Conservation (phyloP, 2,888 invertebrate genomes). For the Drosophila gaucha region DNA sequence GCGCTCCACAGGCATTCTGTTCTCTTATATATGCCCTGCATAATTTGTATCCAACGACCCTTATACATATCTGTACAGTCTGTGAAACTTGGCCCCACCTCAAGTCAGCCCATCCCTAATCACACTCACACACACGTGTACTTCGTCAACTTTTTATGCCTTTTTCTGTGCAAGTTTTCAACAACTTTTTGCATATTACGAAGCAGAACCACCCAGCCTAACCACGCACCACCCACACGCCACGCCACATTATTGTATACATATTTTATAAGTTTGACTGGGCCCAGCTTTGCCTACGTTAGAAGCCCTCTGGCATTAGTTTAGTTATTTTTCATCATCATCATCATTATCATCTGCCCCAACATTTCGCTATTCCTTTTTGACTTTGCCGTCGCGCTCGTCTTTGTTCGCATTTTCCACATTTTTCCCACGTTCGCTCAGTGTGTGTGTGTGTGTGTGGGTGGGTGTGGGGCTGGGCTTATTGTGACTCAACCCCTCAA, state of each 20-base stretch:
- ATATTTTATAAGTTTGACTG: conserved; percentile 61
- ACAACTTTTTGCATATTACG: conserved; percentile 73
- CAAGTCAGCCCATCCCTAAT: conserved; percentile 10
- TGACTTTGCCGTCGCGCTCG: conserved; percentile 31
- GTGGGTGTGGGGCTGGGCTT: conserved; percentile 14
- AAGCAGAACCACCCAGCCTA: conserved; percentile 18
- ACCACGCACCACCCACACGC: conserved; percentile 12
- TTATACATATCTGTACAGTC: conserved; percentile 8
- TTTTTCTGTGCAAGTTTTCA: conserved; percentile 61
- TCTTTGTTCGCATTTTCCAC: conserved; percentile 58
- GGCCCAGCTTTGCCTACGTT: conserved; percentile 33
- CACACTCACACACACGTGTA: conserved; percentile 12
- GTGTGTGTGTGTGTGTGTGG: conserved; percentile 1
- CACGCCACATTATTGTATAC: conserved; percentile 63
- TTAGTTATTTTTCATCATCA: conserved; percentile 55
- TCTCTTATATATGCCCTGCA: not conserved
- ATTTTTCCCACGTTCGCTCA: conserved; percentile 63
- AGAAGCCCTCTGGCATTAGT: conserved; percentile 44
- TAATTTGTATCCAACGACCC: conserved; percentile 2
- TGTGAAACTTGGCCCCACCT: conserved; percentile 29
- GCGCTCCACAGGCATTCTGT: not conserved
- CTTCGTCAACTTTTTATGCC: conserved; percentile 55
- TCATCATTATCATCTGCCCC: conserved; percentile 20
- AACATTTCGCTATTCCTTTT: conserved; percentile 37
- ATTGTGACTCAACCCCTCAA: conserved; percentile 30